Evolutionary conservation across 2,888 invertebrate genomes (phyloP).

Genomic region (Drosophila merina): DNA sequence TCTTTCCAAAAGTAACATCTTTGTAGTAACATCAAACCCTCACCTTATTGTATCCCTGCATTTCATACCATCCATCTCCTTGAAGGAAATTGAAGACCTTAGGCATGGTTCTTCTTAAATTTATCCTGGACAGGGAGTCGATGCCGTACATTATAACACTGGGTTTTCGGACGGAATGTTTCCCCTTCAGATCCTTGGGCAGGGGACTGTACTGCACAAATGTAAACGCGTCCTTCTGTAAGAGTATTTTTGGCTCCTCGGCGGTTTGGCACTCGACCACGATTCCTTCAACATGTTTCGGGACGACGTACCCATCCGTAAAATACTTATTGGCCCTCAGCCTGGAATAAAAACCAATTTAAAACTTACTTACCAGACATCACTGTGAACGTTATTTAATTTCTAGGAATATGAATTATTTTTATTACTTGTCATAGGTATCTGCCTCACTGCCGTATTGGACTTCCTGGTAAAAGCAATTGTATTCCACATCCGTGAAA

Average conservation of each 20-base stretch:
- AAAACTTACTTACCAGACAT: neutral
- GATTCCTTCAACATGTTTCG: slow-evolving; percentile 38
- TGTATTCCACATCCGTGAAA: slow-evolving; percentile 38
- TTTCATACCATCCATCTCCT: slow-evolving; percentile 87
- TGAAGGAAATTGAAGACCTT: slow-evolving; percentile 87
- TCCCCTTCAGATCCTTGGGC: slow-evolving; percentile 4
- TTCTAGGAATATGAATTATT: too few species aligned
- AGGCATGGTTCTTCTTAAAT: slow-evolving; percentile 90
- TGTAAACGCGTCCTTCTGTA: slow-evolving; percentile 41
- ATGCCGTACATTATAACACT: slow-evolving; percentile 91
- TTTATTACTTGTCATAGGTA: slow-evolving; percentile 23
- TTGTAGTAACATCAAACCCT: too few species aligned
- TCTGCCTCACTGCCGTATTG: slow-evolving; percentile 30
- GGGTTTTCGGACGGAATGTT: slow-evolving; percentile 70
- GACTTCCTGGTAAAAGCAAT: slow-evolving; percentile 75
- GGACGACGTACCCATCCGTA: slow-evolving; percentile 34
- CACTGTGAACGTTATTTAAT: too few species aligned
- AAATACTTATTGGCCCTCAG: slow-evolving; percentile 29
- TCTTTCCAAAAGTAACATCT: neutral
- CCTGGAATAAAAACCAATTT: neutral
- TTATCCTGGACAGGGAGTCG: slow-evolving; percentile 92
- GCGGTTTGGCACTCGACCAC: slow-evolving; percentile 33
- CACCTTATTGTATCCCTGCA: slow-evolving; percentile 89
- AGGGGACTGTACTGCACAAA: slow-evolving; percentile 20
- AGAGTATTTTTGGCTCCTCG: slow-evolving; percentile 14